Conservation (phyloP, 2,113 vertebrate species). For the Candoia aspera region DNA sequence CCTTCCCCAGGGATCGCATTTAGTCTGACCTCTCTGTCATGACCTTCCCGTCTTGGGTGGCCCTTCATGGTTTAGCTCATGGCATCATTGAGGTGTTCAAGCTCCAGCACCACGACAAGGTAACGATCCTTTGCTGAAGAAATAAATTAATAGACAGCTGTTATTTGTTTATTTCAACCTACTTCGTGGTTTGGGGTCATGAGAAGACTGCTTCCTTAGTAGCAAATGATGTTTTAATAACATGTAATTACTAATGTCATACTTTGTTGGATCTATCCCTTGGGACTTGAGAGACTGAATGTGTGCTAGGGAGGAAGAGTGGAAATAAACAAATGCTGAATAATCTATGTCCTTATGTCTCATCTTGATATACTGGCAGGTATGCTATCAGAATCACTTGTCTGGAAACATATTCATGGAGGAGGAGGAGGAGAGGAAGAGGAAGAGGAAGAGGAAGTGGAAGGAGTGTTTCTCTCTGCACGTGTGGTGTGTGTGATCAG, state of each 20-base stretch:
- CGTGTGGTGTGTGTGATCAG: not conserved
- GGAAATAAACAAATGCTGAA: not conserved
- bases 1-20: too few species aligned
- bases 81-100: too few species aligned
- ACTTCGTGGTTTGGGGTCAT: not conserved
- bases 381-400: not conserved
- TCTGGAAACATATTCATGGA: not conserved
- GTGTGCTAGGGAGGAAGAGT: not conserved
- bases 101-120: too few species aligned
- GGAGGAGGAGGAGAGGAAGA: not conserved
- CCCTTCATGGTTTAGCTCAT: too few species aligned
- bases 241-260: not conserved
- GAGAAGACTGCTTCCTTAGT: not conserved
- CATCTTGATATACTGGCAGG: not conserved
- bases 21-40: too few species aligned
- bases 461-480: too few species aligned
- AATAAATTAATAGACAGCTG: not conserved
- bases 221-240: not conserved
- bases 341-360: not conserved
- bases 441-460: too few species aligned
- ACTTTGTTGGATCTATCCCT: not conserved
- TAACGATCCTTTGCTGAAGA: too few species aligned
- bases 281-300: not conserved
- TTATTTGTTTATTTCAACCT: not conserved
- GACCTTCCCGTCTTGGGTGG: too few species aligned